Percentiles rank a stretch among this genome's conserved stretches.
These are phyloP conservation scores for Syndactyla subalaris DNA, from an alignment of 2,797 vertebrate genomes.

Conservation along the genomic window DNA sequence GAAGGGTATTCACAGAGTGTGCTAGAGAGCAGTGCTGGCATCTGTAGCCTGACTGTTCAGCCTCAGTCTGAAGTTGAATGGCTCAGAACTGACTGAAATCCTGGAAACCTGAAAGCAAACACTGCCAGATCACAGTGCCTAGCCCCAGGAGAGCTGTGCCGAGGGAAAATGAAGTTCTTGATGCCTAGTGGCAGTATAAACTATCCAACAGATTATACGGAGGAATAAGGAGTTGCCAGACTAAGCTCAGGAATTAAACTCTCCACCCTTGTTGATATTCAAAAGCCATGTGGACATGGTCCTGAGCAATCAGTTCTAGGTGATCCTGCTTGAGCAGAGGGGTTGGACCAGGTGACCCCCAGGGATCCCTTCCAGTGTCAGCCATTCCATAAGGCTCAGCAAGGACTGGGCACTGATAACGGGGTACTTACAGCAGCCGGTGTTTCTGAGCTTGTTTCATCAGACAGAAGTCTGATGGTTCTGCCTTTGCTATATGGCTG, in stretches of 20 bases:
- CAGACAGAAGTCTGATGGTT: constrained; percentile 68
- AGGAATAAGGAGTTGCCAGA: neutral
- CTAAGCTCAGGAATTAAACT: neutral
- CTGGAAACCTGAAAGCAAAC: neutral
- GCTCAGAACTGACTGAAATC: neutral
- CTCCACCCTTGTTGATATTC: neutral
- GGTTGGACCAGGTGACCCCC: neutral
- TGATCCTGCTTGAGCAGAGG: neutral
- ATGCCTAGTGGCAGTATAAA: neutral
- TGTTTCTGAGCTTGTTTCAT: constrained; percentile 77
- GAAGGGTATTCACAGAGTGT: neutral
- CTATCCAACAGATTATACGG: neutral
- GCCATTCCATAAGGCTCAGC: neutral
- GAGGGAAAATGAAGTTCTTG: neutral
- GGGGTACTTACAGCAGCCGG: constrained; percentile 77
- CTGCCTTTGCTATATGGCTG: constrained; percentile 49
- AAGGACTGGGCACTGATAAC: neutral
- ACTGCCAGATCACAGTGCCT: neutral
- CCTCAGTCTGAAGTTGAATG: neutral
- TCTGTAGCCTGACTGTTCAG: neutral
- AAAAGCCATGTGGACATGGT: neutral
- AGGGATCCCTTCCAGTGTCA: neutral
- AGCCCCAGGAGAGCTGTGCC: neutral
- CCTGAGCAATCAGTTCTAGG: neutral
- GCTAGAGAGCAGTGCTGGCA: neutral